Conservation (phyloP, 1,140 invertebrate genomes). For the Hycleus phaleratus region DNA sequence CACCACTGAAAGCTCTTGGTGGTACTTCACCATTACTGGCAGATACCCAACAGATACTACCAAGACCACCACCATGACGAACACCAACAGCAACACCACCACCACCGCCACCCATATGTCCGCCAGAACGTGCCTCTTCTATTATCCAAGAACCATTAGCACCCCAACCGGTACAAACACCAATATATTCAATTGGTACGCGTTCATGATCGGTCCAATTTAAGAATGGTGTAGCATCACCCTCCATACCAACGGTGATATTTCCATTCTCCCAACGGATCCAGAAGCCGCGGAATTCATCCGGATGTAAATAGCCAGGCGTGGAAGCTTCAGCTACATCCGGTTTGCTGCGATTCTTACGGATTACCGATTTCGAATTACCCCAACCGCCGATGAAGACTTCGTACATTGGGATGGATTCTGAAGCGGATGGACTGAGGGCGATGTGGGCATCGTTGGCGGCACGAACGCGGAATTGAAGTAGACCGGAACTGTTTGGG, state of each 20-base stretch:
- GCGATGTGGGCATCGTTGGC: slow-evolving; percentile 74
- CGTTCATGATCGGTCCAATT: slow-evolving; percentile 61
- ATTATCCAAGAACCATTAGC: slow-evolving; percentile 73
- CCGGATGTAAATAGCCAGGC: slow-evolving; percentile 56
- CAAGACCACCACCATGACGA: slow-evolving; percentile 25
- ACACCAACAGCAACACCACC: slow-evolving; percentile 48
- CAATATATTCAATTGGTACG: slow-evolving; percentile 62
- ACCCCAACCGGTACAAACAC: slow-evolving; percentile 79
- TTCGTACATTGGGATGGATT: slow-evolving; percentile 67
- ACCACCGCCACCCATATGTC: slow-evolving; percentile 24
- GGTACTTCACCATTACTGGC: slow-evolving; percentile 58
- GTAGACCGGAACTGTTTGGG: slow-evolving; percentile 53
- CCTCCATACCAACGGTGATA: slow-evolving; percentile 59
- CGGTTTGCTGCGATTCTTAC: slow-evolving; percentile 68
- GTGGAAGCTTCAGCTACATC: slow-evolving; percentile 67
- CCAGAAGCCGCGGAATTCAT: slow-evolving; percentile 76
- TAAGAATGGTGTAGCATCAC: slow-evolving; percentile 61
- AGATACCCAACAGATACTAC: slow-evolving; percentile 54
- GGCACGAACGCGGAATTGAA: slow-evolving; percentile 67
- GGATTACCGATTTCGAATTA: slow-evolving; percentile 74
- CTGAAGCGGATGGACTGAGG: slow-evolving; percentile 55
- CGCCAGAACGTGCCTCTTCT: slow-evolving; percentile 42
- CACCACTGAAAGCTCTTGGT: slow-evolving; percentile 62
- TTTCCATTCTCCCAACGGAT: slow-evolving; percentile 63
- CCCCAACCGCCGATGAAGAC: slow-evolving; percentile 78